Base-by-base conservation (phyloP, 2,113 vertebrate species). In the Gallinago undulata region DNA sequence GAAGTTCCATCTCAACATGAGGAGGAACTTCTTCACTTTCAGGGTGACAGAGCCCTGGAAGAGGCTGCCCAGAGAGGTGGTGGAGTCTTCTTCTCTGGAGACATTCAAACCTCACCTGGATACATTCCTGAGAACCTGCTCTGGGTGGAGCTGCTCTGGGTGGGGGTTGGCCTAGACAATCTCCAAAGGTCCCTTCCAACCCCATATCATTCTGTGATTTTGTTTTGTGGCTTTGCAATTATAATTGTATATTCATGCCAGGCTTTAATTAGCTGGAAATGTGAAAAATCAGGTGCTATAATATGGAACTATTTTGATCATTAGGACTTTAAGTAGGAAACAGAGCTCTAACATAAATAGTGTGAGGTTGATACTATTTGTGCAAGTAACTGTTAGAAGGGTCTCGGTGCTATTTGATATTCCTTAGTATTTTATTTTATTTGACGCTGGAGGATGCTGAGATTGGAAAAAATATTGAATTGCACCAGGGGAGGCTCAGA, bases 231-330 rank as follows among this genome's bases (percentile, higher is more conserved):
- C 63, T 64, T 50, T 69, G 31, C 63, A 76, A 1, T 82, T 50
- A 9, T 9, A 33, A 28, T 27, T 35, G 33, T 24, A 2, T n/a
- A 12, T 33, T 70, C 19, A 15, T 28, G 9, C 7, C 19, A 53
- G 39, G 37, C 50, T 77, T 82, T 45, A 41, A 43, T 30, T 35
- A 82, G 12, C 33, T 45, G 30, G 41, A 23, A 45, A 73, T 76
- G 7, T 3, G 47, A 19, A 68, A 68, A 60, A 48, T 7, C 17
- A 33, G 11, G 23, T 41, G 7, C 13, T 68, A 7, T 19, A 39
- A 16, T 27, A 5, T 4, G 5, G 47, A 41, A 9, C 47, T 28
- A 8, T 9, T 33, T 10, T 53, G 22, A n/a, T 59, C 2, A 0
- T 47, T 76, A 63, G 45, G 63, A 51, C 33, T 76, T 75, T 30